These are phyloP conservation scores for Tinea pellionella DNA, from an alignment of 2,888 invertebrate genomes.

Conservation along the genomic window DNA sequence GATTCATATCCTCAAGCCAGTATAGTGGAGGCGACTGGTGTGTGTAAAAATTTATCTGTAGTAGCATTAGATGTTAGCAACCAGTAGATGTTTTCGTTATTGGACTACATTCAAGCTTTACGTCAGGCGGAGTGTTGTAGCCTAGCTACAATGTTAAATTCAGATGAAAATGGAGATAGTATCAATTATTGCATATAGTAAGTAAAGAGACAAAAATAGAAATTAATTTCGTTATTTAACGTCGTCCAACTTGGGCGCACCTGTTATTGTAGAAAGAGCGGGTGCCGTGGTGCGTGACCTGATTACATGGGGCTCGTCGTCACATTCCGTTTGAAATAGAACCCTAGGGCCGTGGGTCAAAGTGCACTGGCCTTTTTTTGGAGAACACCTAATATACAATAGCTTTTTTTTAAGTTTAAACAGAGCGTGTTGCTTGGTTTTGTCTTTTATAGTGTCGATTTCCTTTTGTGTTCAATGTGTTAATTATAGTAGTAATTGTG, in stretches of 20 bases:
- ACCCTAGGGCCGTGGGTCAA: slow-evolving; percentile 3
- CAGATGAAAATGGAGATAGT: too few species aligned
- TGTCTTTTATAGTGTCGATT: background rate
- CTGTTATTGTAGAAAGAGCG: background rate
- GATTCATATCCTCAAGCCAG: too few species aligned
- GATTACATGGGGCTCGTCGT: slow-evolving; percentile 1
- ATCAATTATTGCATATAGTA: too few species aligned
- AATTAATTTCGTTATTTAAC: background rate
- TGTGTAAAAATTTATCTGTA: too few species aligned
- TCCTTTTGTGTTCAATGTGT: background rate
- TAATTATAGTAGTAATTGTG: background rate
- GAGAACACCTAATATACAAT: slow-evolving; percentile 1
- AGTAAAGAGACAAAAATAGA: background rate
- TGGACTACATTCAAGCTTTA: too few species aligned
- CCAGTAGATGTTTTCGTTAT: too few species aligned
- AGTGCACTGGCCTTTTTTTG: slow-evolving; percentile 4
- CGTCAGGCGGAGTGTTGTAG: too few species aligned
- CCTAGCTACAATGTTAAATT: too few species aligned
- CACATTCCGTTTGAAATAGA: background rate
- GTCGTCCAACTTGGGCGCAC: background rate
- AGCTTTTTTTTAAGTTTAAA: background rate
- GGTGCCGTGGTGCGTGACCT: slow-evolving; percentile 5
- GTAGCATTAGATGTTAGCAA: too few species aligned
- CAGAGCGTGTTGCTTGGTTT: slow-evolving; percentile 1
- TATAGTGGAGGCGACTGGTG: too few species aligned